Conservation (phyloP, 2,888 invertebrate species). For the Craniophora ligustri region DNA sequence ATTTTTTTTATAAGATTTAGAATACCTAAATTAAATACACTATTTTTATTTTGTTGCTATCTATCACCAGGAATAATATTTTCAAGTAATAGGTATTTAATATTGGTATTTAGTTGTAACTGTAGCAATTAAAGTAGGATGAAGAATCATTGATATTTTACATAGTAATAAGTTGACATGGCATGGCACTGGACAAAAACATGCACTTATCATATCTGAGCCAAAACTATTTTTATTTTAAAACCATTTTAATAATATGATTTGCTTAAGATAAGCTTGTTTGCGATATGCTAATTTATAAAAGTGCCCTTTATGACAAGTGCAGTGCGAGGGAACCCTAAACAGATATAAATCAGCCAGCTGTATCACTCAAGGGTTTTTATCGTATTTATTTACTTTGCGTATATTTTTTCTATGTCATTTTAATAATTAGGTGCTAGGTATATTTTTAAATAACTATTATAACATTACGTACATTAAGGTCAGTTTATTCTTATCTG, state of each 20-base stretch:
- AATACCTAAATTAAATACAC: conserved; percentile 22
- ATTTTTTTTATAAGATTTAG: conserved; percentile 33
- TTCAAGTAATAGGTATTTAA: conserved; percentile 27
- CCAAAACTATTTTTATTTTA: too few relatives aligned
- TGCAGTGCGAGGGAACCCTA: too few relatives aligned
- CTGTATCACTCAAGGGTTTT: conserved; percentile 14
- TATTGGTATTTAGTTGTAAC: conserved; percentile 19
- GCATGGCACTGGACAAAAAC: too few relatives aligned
- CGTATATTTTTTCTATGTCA: conserved; percentile 46
- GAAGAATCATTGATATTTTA: conserved; percentile 43
- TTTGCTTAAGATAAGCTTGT: too few relatives aligned
- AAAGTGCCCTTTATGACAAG: too few relatives aligned
- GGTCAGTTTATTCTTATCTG: too few relatives aligned
- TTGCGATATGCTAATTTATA: too few relatives aligned
- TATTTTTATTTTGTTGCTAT: conserved; percentile 6
- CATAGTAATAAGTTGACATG: conserved; percentile 27
- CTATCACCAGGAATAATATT: conserved; percentile 9
- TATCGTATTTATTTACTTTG: conserved; percentile 50
- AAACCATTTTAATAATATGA: too few relatives aligned
- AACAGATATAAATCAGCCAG: conserved; percentile 28
- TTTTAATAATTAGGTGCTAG: conserved; percentile 44
- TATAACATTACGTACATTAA: too few relatives aligned
- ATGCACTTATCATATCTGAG: too few relatives aligned
- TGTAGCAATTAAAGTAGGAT: conserved; percentile 20
- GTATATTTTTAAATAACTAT: conserved; percentile 35